Base-by-base conservation (phyloP, 1,140 invertebrate genomes). In the Lepidostoma basale region DNA sequence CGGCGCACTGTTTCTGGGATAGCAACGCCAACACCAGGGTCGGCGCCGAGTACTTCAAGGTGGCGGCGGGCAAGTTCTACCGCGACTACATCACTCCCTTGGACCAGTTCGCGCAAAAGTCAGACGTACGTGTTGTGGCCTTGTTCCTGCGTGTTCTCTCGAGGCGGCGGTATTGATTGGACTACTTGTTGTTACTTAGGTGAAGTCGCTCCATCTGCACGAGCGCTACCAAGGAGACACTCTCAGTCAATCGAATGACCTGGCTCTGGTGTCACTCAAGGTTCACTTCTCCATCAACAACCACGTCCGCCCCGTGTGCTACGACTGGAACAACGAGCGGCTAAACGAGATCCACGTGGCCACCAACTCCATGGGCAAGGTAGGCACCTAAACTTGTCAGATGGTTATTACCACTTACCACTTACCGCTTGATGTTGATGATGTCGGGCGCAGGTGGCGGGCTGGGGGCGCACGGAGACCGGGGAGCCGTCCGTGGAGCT, bases 361-460 rank as follows among this genome's bases (percentile, higher is more conserved):
- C 12, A 2, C 44, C 22, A 36, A 25, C 16, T 8, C 2, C 1
- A 5, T 36, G 9, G 63, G 63, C 22, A 66, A 66, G 49, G 63
- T 66, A 30, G 36, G 22, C 59, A 33, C 36, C 39, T 5, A 33
- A 67, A 39, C 28, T 56, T 36, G 33, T 36, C n/a, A 6, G n/a
- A 36, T 6, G 6, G 33, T 67, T 56, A 33, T 60, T 5, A n/a
- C n/a, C n/a, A n/a, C n/a, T n/a, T n/a, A n/a, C n/a, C n/a, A n/a
- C n/a, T n/a, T n/a, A n/a, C n/a, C n/a, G n/a, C n/a, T n/a, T n/a
- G n/a, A n/a, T n/a, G n/a, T n/a, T n/a, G n/a, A n/a, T n/a, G n/a
- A n/a, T n/a, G n/a, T n/a, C n/a, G n/a, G n/a, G n/a, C n/a, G n/a
- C 54, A 67, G 65, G 54, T 59, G 0, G 16, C 40, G 1, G 56